Evolutionary conservation across 1,140 invertebrate species (phyloP).

Genomic region (Pseudomyrmex concolor): DNA sequence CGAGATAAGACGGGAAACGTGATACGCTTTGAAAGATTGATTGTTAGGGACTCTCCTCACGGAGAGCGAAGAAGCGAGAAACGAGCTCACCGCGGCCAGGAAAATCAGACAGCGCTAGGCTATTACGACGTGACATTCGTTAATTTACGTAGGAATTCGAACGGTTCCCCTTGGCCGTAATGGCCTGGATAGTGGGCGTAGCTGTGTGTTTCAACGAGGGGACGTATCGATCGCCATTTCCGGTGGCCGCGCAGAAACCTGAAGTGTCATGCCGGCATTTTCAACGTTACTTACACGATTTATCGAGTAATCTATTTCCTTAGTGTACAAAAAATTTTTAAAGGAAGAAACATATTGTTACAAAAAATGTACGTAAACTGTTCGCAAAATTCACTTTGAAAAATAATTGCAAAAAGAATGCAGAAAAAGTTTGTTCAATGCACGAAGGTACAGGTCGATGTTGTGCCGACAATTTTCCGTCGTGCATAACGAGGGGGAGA

Average conservation of each 20-base stretch:
- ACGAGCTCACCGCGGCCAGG: constrained; percentile 12
- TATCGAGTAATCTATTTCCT: no score
- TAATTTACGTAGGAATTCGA: constrained; percentile 58
- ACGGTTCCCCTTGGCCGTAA: constrained; percentile 47
- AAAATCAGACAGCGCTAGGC: constrained; percentile 13
- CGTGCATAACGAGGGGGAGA: background rate
- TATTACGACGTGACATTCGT: constrained; percentile 53
- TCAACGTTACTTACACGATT: no score
- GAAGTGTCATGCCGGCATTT: background rate
- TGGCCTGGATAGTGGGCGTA: constrained; percentile 2
- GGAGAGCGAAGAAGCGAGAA: constrained; percentile 29
- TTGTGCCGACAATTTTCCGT: background rate
- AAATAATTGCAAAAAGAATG: no score
- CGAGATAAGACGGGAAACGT: constrained; percentile 38
- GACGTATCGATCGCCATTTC: constrained; percentile 47
- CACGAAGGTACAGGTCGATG: background rate
- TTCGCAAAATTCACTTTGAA: no score
- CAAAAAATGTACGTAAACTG: no score
- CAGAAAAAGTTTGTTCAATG: no score
- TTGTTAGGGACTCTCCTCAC: constrained; percentile 27
- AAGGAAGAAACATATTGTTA: no score
- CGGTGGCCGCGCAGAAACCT: background rate
- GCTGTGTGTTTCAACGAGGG: constrained; percentile 15
- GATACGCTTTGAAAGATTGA: constrained; percentile 53
- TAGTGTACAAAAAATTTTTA: no score